Evolutionary conservation across 2,797 vertebrate genomes (phyloP).

Genomic region (Morelia viridis): DNA sequence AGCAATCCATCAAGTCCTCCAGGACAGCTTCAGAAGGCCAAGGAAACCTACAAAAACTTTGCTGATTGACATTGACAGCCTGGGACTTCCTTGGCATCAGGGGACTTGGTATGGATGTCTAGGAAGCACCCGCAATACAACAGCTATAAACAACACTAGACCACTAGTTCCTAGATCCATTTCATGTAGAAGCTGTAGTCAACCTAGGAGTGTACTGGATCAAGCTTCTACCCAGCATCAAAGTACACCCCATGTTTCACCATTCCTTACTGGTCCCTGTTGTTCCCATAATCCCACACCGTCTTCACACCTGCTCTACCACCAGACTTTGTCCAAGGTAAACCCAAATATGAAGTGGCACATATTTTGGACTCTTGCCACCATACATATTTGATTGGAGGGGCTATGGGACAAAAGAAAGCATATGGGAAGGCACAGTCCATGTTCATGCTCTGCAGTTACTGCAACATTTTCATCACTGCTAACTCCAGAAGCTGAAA

Average conservation of each 20-base stretch:
- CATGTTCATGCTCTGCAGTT: neutral
- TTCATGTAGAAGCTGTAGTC: neutral
- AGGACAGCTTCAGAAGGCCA: neutral
- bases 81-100: neutral
- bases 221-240: neutral
- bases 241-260: neutral
- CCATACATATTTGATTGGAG: neutral
- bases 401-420: neutral
- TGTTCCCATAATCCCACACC: neutral
- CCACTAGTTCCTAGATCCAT: neutral
- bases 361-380: no score
- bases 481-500: neutral
- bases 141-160: neutral
- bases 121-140: neutral
- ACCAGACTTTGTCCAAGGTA: neutral
- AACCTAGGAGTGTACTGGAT: neutral
- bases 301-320: neutral
- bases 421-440: neutral
- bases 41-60: neutral
- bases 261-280: neutral
- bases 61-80: neutral
- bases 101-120: neutral
- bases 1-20: neutral
- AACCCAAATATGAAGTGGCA: neutral
- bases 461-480: neutral